Percentiles rank a stretch among this genome's conserved stretches.
These are phyloP conservation scores for Drosophila neonasuta DNA, from an alignment of 2,888 invertebrate genomes.

Conservation along the genomic window DNA sequence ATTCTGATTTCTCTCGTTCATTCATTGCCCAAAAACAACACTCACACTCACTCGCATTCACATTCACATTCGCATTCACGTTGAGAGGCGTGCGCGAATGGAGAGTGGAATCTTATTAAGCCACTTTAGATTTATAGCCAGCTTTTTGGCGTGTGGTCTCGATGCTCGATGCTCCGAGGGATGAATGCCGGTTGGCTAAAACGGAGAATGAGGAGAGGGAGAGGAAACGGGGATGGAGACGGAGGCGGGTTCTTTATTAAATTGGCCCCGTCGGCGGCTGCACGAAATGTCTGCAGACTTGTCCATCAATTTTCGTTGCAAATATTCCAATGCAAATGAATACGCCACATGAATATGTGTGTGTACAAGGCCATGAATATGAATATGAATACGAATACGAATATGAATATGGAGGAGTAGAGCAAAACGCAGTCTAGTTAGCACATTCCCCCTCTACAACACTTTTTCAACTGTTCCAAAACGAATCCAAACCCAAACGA, in stretches of 20 bases:
- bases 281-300: constrained; percentile 48
- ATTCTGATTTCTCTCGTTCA: constrained; percentile 52
- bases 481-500: neutral
- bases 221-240: neutral
- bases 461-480: neutral
- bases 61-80: constrained; percentile 5
- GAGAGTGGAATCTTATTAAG: constrained; percentile 65
- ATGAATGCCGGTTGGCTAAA: no score
- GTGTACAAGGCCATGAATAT: constrained; percentile 10
- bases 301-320: constrained; percentile 41
- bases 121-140: constrained; percentile 63
- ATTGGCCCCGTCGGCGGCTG: constrained; percentile 40
- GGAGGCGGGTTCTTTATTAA: constrained; percentile 26
- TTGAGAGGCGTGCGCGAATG: constrained; percentile 2
- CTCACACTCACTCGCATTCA: constrained; percentile 8
- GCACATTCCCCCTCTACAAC: neutral
- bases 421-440: constrained; percentile 26
- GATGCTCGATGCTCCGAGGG: neutral
- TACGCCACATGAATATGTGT: constrained; percentile 29
- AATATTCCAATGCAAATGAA: constrained; percentile 40
- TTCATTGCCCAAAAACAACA: constrained; percentile 8
- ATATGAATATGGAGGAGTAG: constrained; percentile 23
- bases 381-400: constrained; percentile 43
- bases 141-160: constrained; percentile 14
- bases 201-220: neutral